Evolutionary conservation across 1,140 invertebrate genomes (phyloP).

Genomic region (Bombus sylvicola): DNA sequence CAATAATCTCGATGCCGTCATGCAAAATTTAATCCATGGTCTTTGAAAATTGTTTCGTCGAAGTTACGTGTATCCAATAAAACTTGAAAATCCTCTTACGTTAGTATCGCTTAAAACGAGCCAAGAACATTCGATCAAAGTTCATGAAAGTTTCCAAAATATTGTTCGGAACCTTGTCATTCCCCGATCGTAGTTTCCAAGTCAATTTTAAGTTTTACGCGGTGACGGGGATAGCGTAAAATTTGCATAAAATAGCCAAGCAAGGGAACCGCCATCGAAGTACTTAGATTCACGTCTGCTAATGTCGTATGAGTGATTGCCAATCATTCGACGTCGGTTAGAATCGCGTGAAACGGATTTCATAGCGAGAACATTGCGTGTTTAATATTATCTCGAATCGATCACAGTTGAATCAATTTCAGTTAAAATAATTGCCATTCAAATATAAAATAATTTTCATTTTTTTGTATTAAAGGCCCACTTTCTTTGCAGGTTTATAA

Average conservation of each 20-base stretch:
- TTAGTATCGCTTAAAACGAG: slow-evolving; percentile 22
- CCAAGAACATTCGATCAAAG: slow-evolving; percentile 31
- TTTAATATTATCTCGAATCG: background rate
- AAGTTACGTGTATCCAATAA: slow-evolving; percentile 11
- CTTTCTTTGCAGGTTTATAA: too few species aligned
- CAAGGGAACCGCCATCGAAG: background rate
- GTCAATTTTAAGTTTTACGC: slow-evolving; percentile 48
- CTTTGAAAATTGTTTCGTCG: slow-evolving; percentile 8
- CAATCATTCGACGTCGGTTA: background rate
- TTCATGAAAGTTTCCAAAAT: slow-evolving; percentile 39
- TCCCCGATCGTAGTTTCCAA: slow-evolving; percentile 29
- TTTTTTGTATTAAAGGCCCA: too few species aligned
- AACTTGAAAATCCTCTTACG: slow-evolving; percentile 22
- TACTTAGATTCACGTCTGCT: background rate
- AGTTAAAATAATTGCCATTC: too few species aligned
- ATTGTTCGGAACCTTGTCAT: slow-evolving; percentile 34
- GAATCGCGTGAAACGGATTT: background rate
- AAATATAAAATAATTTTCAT: too few species aligned
- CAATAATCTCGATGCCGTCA: background rate
- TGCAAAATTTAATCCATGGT: background rate
- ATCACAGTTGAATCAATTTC: background rate
- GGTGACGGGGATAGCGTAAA: background rate
- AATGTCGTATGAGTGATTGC: background rate
- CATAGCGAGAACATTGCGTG: background rate
- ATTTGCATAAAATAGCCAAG: slow-evolving; percentile 25